Base-by-base conservation (phyloP, 2,113 vertebrate species). In the Riparia riparia region DNA sequence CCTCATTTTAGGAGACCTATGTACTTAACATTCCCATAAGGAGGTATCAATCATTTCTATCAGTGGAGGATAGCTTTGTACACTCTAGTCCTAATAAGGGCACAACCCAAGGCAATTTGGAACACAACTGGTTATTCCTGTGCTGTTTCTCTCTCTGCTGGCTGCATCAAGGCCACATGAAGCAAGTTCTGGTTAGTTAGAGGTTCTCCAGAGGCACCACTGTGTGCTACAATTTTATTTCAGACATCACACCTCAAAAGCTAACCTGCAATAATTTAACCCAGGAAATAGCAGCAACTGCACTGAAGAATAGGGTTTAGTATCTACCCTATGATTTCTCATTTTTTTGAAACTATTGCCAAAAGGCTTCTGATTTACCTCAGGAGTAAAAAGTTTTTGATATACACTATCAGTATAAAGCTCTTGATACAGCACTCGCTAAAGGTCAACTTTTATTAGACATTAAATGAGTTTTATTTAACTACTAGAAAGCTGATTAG, bases 121-220 rank as follows among this genome's bases (percentile, higher is more conserved):
- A 31, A 37, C 4, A 39, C 14, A 51, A 2, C 1, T 0, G 0
- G 41, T 28, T n/a, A 79, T n/a, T 85, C 37, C 45, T n/a, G 32
- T 4, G 17, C 37, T 87, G 41, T 16, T 57, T 41, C 17, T 50
- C 50, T 89, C n/a, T 32, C 12, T 26, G 24, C 18, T 28, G 39
- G 39, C 26, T 41, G 17, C 14, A 51, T 42, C 28, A 69, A 54
- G 41, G 29, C 12, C 42, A 56, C 9, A 14, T 0, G 17, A 39
- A 83, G 11, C 32, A 88, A 42, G 17, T 16, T 45, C 12, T 76
- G 31, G 7, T 25, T 41, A 28, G 20, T 39, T 7, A 53, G 28
- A 64, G 7, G 7, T 17, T 82, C 53, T 71, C 25, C 82, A 47
- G 37, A 39, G 64, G 24, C 14, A 44, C 17, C 63, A 12, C 7